Evolutionary conservation across 2,888 invertebrate species (phyloP).

Genomic region (Habrosyne pyritoides): DNA sequence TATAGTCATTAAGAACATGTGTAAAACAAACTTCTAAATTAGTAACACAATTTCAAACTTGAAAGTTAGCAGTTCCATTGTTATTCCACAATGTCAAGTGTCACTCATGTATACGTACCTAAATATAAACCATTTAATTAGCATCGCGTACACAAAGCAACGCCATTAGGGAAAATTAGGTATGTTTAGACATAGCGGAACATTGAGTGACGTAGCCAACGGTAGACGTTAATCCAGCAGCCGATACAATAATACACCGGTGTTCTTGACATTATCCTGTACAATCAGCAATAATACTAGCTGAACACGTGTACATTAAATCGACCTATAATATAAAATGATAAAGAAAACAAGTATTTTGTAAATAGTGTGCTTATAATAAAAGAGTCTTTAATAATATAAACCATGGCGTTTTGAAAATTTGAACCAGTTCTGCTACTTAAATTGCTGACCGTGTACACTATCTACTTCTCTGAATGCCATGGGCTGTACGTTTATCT

Average conservation of each 20-base stretch:
- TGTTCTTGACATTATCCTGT: neutral
- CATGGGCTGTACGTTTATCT: neutral
- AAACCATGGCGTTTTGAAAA: no score
- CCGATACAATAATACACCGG: neutral
- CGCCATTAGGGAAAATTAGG: neutral
- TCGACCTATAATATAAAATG: no score
- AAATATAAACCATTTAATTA: conserved; percentile 1
- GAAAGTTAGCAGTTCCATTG: neutral
- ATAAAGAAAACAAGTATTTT: no score
- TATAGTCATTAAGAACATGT: no score
- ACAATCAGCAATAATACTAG: no score
- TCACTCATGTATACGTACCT: neutral
- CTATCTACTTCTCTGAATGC: neutral
- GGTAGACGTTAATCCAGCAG: neutral
- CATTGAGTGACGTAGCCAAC: neutral
- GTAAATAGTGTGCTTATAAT: no score
- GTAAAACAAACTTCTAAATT: neutral
- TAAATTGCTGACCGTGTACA: neutral
- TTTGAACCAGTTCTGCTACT: no score
- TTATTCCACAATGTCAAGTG: neutral
- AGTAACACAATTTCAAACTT: neutral
- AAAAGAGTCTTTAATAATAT: no score
- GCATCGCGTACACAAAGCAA: neutral
- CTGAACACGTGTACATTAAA: no score
- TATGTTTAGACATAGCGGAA: neutral